phyloP scores from a whole-genome alignment of 2,113 vertebrate genomes.

The Budorcas taxicolor region DNA sequence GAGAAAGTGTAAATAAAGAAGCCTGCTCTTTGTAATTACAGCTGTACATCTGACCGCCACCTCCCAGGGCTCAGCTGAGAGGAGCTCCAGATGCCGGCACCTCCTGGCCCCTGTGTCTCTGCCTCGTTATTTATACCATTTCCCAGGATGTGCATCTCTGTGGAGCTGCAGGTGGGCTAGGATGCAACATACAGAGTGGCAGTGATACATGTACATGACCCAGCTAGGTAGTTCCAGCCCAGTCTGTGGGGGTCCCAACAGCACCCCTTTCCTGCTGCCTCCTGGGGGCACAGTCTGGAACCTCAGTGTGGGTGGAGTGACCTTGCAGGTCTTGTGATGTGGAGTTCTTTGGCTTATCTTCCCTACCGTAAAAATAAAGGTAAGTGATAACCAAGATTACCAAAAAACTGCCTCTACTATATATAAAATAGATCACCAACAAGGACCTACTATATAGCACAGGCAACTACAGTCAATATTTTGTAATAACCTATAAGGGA shows the following conservation, averaged over 20 bases:
- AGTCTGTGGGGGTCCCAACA: accelerated
- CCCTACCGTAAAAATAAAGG: background rate
- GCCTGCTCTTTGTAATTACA: conserved; percentile 36
- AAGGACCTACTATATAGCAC: background rate
- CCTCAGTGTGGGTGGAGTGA: background rate
- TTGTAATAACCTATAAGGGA: background rate
- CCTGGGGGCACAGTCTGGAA: background rate
- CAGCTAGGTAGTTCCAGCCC: background rate
- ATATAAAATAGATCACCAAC: background rate
- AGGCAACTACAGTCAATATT: background rate
- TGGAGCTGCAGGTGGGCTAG: background rate
- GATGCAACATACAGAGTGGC: background rate
- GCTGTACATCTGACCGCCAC: background rate
- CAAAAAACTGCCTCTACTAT: background rate
- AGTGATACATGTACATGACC: no score
- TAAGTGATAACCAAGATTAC: background rate
- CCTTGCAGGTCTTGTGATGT: background rate
- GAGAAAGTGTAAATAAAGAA: conserved; percentile 53
- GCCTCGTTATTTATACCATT: background rate
- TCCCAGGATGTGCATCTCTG: background rate
- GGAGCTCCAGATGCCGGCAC: background rate
- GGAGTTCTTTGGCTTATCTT: background rate
- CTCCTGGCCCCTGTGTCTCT: background rate
- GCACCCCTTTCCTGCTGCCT: no score
- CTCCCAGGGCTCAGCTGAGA: background rate